phyloP scores from a whole-genome alignment of 2,888 invertebrate genomes.

The Linyphia triangularis region DNA sequence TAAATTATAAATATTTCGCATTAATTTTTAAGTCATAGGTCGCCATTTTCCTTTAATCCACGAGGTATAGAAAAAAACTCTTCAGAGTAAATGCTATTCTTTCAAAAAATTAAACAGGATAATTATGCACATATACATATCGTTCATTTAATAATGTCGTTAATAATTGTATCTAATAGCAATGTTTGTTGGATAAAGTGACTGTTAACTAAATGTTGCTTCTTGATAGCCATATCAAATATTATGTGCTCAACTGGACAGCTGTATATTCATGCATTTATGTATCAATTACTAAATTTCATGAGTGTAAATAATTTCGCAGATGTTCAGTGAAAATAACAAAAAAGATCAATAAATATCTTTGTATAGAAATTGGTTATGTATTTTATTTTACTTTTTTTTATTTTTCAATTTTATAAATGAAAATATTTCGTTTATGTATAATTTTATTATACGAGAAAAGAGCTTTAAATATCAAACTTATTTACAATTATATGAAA shows the following conservation, averaged over 20 bases:
- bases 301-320: neutral
- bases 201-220: neutral
- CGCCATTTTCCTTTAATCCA: too few species aligned
- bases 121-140: neutral
- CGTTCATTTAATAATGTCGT: neutral
- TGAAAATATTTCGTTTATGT: too few species aligned
- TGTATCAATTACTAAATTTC: neutral
- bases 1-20: too few species aligned
- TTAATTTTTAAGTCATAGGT: too few species aligned
- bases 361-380: neutral
- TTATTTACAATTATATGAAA: too few species aligned
- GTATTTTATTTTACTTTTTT: too few species aligned
- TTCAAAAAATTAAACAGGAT: too few species aligned
- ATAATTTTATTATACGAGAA: too few species aligned
- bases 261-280: constrained; percentile 3
- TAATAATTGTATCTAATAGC: neutral
- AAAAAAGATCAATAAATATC: neutral
- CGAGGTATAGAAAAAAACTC: too few species aligned
- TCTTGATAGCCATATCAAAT: neutral
- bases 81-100: too few species aligned
- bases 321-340: neutral
- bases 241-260: neutral
- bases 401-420: too few species aligned
- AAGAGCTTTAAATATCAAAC: too few species aligned
- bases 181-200: neutral